A percentile compares a stretch with the other conserved stretches of the same genome.
phyloP scores from a whole-genome alignment of 2,113 vertebrate genomes.

The Acrocephalus arundinaceus region DNA sequence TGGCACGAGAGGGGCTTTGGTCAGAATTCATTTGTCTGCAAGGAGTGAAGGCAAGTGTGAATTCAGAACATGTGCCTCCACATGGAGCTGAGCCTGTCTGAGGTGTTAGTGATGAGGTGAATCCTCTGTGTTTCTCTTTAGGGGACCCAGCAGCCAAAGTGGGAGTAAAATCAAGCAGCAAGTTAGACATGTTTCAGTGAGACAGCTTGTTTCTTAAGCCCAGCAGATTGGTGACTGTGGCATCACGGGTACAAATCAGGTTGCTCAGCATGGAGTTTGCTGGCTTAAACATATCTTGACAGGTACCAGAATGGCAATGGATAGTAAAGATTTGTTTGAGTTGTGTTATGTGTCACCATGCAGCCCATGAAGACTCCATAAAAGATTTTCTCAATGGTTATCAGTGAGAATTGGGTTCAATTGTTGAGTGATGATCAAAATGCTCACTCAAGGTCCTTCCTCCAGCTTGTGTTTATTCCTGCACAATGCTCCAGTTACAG shows the following conservation, averaged over 20 bases:
- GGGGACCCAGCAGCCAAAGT: rapidly evolving
- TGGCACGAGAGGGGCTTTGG: neutral
- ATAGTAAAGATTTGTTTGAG: neutral
- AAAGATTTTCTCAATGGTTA: neutral
- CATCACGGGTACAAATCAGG: neutral
- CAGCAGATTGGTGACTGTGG: neutral
- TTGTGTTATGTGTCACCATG: neutral
- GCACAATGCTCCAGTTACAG: neutral
- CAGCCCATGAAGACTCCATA: neutral
- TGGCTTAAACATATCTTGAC: neutral
- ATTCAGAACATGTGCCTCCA: neutral
- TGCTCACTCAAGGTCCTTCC: neutral
- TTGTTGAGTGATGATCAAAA: neutral
- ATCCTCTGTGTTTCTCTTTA: neutral
- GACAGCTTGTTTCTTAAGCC: neutral
- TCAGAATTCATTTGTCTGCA: neutral
- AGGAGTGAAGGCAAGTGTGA: neutral
- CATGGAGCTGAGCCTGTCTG: neutral
- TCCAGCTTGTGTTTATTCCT: neutral
- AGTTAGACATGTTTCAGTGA: neutral
- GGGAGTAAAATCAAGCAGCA: neutral
- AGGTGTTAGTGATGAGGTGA: neutral
- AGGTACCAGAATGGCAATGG: neutral
- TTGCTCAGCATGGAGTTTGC: neutral
- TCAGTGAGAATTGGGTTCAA: neutral